Evolutionary conservation across 2,113 vertebrate species (phyloP).

Genomic region (Gymnarchus niloticus): DNA sequence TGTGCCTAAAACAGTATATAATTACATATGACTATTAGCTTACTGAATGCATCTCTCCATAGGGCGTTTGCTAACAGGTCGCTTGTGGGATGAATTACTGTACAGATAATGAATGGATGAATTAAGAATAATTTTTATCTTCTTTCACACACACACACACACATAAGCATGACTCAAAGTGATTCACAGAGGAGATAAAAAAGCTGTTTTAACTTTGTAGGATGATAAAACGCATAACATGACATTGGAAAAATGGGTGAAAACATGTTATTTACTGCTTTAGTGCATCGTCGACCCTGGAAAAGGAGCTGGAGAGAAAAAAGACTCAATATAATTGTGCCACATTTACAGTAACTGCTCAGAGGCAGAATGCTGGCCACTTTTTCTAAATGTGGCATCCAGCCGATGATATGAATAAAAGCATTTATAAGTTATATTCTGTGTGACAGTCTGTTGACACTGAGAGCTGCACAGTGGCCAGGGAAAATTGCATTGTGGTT

Average conservation of each 20-base stretch:
- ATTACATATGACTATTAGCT: neutral
- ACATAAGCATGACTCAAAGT: neutral
- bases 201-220: neutral
- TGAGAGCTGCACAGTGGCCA: neutral
- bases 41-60: neutral
- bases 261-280: neutral
- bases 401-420: neutral
- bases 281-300: neutral
- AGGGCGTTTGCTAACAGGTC: neutral
- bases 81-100: neutral
- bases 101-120: neutral
- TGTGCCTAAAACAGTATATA: neutral
- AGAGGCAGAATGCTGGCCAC: neutral
- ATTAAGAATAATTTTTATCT: neutral
- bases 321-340: neutral
- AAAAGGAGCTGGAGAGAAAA: neutral
- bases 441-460: neutral
- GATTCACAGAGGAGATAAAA: neutral
- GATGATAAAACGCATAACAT: neutral
- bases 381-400: neutral
- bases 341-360: neutral
- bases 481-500: neutral
- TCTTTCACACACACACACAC: neutral
- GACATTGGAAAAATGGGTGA: neutral
- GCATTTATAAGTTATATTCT: neutral